Base-by-base conservation (phyloP, 2,888 invertebrate species). In the Teinopalpus imperialis region DNA sequence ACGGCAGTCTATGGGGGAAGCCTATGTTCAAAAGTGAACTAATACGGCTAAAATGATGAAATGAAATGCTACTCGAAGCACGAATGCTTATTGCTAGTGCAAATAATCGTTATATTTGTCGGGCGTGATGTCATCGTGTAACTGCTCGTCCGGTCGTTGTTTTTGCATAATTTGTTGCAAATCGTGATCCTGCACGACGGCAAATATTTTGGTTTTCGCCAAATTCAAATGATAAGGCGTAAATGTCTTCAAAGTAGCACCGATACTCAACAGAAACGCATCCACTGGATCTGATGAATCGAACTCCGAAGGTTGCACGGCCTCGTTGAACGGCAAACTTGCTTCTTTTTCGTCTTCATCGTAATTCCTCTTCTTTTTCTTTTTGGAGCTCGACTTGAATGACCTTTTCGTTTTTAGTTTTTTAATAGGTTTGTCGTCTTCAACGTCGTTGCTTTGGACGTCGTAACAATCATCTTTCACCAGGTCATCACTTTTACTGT, bases 171-270 rank as follows among this genome's bases (percentile, higher is more conserved):
- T 88, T 56, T 88, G 88, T 42, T 85, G 77, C 43, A 88, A 60
- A 52, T 89, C 89, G 31, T 85, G 82, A 48, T 89, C 86, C 51
- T 88, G 89, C 0, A 89, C 89, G 0, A 87, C 71, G 0, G 78
- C 59, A 40, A 89, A 89, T 53, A 89, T 89, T 61, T 89, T 81
- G 54, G 73, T 83, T 46, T 89, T 89, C 0, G 89, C 88, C 20
- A 88, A 50, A 54, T 89, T 87, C 37, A 87, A 60, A 45, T 87
- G 85, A 52, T 88, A 89, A 0, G 88, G 81, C 0, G 81, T 71
- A 49, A 89, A 87, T 0, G 77, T 74, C 49, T 77, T 88, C 2
- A 88, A 51, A 0, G 85, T 86, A 0, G 86, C 74, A 0, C 83
- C 83, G 1, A 89, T 81, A 44, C 85, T 85, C 3, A 81, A 45